Percentiles rank a stretch among this genome's conserved stretches.
These are phyloP conservation scores for Myanophis thanlyinensis DNA, from an alignment of 2,113 vertebrate genomes.

Conservation along the genomic window DNA sequence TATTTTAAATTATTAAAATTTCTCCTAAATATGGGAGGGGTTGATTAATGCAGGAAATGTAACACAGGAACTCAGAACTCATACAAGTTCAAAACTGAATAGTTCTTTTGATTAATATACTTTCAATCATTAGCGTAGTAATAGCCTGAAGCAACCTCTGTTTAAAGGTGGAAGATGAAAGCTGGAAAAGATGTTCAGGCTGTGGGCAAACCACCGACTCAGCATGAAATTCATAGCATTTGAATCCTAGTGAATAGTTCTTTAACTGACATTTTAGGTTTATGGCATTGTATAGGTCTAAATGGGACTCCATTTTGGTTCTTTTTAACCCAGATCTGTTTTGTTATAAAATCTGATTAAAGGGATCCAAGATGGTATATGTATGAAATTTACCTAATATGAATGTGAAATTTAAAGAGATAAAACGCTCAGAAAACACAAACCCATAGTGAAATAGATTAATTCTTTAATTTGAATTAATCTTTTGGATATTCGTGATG, in stretches of 20 bases:
- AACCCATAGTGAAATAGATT: not conserved
- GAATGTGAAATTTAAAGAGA: not conserved
- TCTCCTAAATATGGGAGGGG: not conserved
- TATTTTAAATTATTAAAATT: not conserved
- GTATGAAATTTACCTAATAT: not conserved
- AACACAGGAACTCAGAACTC: not conserved
- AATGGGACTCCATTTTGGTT: not conserved
- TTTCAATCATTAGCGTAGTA: not conserved
- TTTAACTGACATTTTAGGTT: not conserved
- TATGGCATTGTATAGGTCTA: not conserved
- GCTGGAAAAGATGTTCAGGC: not conserved
- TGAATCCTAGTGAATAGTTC: not conserved
- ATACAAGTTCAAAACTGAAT: not conserved
- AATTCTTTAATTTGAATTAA: not conserved
- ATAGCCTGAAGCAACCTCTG: not conserved
- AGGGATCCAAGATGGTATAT: not conserved
- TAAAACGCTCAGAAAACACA: not conserved
- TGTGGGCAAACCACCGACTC: not conserved
- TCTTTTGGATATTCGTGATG: not conserved
- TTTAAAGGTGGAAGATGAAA: not conserved
- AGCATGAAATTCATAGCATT: not conserved
- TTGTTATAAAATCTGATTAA: not conserved
- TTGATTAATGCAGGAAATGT: not conserved
- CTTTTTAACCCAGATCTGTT: not conserved
- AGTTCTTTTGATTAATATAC: not conserved